Base-by-base conservation (phyloP, 35 echinoderm and acorn worm genomes). In the Amphiura filiformis region DNA sequence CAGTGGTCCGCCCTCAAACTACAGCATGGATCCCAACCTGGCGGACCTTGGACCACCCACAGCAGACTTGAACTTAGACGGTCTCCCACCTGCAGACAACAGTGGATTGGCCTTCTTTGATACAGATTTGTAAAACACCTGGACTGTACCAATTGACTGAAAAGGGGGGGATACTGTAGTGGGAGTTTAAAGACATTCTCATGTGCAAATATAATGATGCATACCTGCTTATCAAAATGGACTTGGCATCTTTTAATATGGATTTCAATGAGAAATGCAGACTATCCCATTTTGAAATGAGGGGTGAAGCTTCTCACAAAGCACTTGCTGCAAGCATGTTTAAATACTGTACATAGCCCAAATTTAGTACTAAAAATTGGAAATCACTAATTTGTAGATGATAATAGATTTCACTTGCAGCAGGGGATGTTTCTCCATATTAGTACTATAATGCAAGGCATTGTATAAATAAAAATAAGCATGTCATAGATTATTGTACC, bases 21-120 rank as follows among this genome's bases (percentile, higher is more conserved):
- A 91, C 76, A 65, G 85, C 31, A 89, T 93, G 95, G 95, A 93
- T 83, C 95, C 91, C 17, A 79, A 79, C 13, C 78, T 93, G 41
- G 81, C 92, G 23, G 89, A 91, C 65, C 85, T 97, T 5, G 95
- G 84, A 76, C 89, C 95, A 30, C 95, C 88, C 2, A 77, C 85
- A 20, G 85, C 40, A 31, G 95, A 97, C 80, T 82, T 91, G 13
- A 93, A 88, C 82, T 77, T 97, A 32, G 95, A 97, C 38, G 86
- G 82, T 37, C 81, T 97, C 61, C 91, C 91, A 84, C 92, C 92
- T 17, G 82, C 92, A 35, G 95, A 97, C 41, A 89, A 86, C 82
- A 93, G 88, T 77, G 95, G 95, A 77, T 82, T 97, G 56, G 91
- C 92, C 22, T 97, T 97, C 92, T 97, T 93, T 77, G 95, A 97